phyloP scores from a whole-genome alignment of 2,113 vertebrate species.

The Sitta europaea region DNA sequence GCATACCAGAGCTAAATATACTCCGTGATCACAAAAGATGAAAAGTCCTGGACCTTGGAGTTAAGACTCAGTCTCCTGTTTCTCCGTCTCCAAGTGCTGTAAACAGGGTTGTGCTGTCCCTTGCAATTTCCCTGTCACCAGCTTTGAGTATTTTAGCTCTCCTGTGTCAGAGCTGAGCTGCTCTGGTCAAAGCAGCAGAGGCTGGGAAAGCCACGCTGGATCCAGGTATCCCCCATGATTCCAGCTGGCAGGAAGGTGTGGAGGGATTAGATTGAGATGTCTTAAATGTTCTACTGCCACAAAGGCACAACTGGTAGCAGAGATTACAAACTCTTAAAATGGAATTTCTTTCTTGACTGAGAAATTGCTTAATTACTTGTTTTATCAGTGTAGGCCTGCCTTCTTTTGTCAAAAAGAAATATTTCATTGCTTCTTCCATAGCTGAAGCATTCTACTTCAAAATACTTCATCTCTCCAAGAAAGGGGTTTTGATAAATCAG shows the following conservation, averaged over 20 bases:
- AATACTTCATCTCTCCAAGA: neutral
- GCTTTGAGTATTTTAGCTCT: neutral
- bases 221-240: neutral
- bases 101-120: neutral
- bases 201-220: neutral
- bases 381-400: neutral
- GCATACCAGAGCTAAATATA: conserved; percentile 61
- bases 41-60: neutral
- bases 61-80: conserved; percentile 21
- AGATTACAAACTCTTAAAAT: neutral
- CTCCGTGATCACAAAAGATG: conserved; percentile 48
- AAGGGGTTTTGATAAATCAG: neutral
- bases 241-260: neutral
- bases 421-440: neutral
- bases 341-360: neutral
- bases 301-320: neutral
- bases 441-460: neutral
- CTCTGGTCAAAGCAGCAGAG: neutral
- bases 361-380: neutral
- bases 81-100: neutral
- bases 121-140: neutral
- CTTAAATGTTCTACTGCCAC: neutral
- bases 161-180: neutral
- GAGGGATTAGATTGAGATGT: neutral
- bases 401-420: neutral